Evolutionary conservation across 2,113 vertebrate species (phyloP).

Genomic region (Megaceryle torquata): DNA sequence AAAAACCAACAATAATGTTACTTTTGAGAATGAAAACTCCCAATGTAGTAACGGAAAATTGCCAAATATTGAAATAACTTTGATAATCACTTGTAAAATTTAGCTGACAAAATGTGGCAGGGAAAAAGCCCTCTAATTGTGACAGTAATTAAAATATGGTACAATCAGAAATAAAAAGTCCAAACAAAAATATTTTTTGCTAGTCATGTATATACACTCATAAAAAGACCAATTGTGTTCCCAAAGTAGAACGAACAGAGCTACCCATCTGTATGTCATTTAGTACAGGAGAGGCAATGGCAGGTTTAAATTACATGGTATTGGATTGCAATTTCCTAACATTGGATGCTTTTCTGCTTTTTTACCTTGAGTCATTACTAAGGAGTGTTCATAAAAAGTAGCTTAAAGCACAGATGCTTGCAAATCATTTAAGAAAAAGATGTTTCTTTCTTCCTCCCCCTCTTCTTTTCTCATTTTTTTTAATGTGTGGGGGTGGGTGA

Average conservation of each 20-base stretch:
- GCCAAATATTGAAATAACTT: slow-evolving; percentile 46
- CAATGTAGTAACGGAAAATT: not conserved
- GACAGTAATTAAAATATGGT: slow-evolving; percentile 65
- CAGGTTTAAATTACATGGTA: slow-evolving; percentile 91
- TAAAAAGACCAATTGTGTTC: slow-evolving; percentile 83
- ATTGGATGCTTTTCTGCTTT: slow-evolving; percentile 83
- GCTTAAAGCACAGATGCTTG: slow-evolving; percentile 82
- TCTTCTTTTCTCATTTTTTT: slow-evolving; percentile 52
- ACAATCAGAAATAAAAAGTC: slow-evolving; percentile 73
- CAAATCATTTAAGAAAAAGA: slow-evolving; percentile 80
- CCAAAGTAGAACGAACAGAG: slow-evolving; percentile 72
- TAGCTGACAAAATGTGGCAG: slow-evolving; percentile 34
- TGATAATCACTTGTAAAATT: slow-evolving; percentile 42
- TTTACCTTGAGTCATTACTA: slow-evolving; percentile 84
- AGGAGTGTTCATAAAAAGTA: slow-evolving; percentile 84
- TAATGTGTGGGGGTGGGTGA: slow-evolving; percentile 36
- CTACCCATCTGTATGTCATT: slow-evolving; percentile 89
- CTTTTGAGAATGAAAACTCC: slow-evolving; percentile 9
- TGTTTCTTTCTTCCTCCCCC: slow-evolving; percentile 72
- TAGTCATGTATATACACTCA: slow-evolving; percentile 67
- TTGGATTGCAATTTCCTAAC: slow-evolving; percentile 89
- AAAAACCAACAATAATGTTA: not conserved
- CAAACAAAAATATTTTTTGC: slow-evolving; percentile 65
- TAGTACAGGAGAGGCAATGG: slow-evolving; percentile 83
- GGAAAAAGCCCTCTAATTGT: slow-evolving; percentile 54